Percentiles rank a stretch among this genome's conserved stretches.
These are phyloP conservation scores for Metacarcinus magister DNA, from an alignment of 2,888 invertebrate genomes.

Conservation along the genomic window DNA sequence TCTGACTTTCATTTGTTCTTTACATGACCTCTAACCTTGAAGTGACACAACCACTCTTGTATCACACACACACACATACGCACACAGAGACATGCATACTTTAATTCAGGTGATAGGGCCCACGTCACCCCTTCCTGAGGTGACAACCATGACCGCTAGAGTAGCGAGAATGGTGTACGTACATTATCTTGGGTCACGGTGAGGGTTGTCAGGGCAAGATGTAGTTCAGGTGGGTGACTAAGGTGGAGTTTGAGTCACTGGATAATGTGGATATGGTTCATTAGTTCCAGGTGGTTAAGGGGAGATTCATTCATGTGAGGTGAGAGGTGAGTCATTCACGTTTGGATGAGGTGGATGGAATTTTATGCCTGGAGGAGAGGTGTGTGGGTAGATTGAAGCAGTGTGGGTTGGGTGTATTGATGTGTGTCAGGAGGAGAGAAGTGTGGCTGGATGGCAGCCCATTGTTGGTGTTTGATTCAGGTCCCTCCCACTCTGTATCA, in stretches of 20 bases:
- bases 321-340: not conserved
- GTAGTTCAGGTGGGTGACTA: not conserved
- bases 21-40: conserved; percentile 18
- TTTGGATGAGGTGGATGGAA: not conserved
- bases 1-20: conserved; percentile 34
- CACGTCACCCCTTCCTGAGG: too few relatives aligned
- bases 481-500: not conserved
- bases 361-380: not conserved
- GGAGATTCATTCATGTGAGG: not conserved
- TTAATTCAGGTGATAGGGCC: not conserved
- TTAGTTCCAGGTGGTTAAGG: not conserved
- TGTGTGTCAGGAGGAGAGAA: not conserved
- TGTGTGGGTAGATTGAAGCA: not conserved
- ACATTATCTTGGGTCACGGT: not conserved
- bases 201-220: not conserved
- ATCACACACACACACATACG: not conserved
- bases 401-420: not conserved
- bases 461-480: not conserved
- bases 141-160: too few relatives aligned
- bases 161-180: not conserved
- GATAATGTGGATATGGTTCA: not conserved
- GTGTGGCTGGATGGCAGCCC: not conserved
- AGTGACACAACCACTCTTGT: conserved; percentile 23
- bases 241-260: not conserved
- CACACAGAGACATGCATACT: conserved; percentile 21